Conservation (phyloP, 2,113 vertebrate species). For the Damaliscus lunatus region DNA sequence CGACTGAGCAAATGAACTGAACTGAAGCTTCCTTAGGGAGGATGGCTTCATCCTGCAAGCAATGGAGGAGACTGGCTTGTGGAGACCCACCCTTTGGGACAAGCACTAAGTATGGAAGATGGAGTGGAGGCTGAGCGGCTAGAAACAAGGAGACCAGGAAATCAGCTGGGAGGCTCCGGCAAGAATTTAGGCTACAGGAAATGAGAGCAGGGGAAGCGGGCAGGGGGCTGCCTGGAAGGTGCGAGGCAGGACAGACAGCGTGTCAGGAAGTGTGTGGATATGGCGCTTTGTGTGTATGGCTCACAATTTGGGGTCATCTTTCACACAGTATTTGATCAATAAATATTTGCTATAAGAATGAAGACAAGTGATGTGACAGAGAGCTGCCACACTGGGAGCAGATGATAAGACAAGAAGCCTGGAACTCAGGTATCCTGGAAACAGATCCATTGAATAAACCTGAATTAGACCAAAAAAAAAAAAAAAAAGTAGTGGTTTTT, state of each 20-base stretch:
- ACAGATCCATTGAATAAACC: not conserved
- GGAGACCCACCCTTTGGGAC: not conserved
- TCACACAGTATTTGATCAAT: not conserved
- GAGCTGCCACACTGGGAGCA: not conserved
- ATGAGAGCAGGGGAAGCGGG: rapidly evolving
- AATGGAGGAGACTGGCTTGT: not conserved
- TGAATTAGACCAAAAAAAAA: not conserved
- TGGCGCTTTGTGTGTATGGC: rapidly evolving
- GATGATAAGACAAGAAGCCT: not conserved
- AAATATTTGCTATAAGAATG: not conserved
- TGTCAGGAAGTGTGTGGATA: rapidly evolving
- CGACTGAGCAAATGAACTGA: not conserved
- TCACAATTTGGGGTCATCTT: not conserved
- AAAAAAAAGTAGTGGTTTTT: not conserved
- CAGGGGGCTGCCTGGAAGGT: not conserved
- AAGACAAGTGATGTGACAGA: not conserved
- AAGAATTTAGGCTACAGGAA: not conserved
- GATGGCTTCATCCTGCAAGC: not conserved
- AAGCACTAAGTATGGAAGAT: not conserved
- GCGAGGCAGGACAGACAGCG: rapidly evolving
- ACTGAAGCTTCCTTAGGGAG: not conserved
- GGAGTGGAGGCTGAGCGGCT: rapidly evolving
- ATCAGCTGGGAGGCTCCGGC: not conserved
- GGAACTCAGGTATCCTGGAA: not conserved
- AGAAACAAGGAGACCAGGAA: not conserved